phyloP scores from a whole-genome alignment of 2,797 vertebrate species.

The Acanthiza pusilla region DNA sequence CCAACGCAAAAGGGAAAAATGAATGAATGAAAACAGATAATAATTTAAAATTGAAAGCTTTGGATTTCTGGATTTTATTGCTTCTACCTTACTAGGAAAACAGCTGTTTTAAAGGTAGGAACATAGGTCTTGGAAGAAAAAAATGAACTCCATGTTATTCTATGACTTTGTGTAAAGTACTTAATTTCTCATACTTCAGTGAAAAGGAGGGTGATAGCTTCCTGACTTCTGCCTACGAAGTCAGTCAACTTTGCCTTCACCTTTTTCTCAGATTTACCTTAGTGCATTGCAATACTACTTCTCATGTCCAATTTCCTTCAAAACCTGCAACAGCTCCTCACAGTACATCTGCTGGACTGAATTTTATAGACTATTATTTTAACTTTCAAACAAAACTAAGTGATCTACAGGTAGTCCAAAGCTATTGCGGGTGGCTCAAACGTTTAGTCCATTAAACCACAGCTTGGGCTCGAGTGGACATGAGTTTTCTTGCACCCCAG shows the following conservation, averaged over 20 bases:
- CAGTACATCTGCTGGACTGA: rapidly evolving
- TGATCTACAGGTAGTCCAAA: rapidly evolving
- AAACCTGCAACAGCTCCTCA: background rate
- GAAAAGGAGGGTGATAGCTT: background rate
- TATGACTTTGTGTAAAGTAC: background rate
- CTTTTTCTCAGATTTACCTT: background rate
- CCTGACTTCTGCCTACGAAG: background rate
- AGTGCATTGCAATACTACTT: background rate
- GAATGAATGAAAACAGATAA: background rate
- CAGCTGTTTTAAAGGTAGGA: background rate
- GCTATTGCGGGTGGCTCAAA: no score
- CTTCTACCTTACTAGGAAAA: background rate
- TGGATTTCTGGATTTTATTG: background rate
- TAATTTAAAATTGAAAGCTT: background rate
- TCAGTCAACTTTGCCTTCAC: background rate
- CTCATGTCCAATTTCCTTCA: background rate
- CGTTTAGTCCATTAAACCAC: rapidly evolving
- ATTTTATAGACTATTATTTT: background rate
- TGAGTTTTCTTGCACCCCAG: rapidly evolving
- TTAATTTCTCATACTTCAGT: background rate
- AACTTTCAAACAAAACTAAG: background rate
- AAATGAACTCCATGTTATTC: background rate
- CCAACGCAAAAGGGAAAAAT: background rate
- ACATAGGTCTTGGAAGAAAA: background rate
- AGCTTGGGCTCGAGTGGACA: rapidly evolving